Conservation (phyloP, 2,797 vertebrate genomes). For the Propithecus deckenii region DNA sequence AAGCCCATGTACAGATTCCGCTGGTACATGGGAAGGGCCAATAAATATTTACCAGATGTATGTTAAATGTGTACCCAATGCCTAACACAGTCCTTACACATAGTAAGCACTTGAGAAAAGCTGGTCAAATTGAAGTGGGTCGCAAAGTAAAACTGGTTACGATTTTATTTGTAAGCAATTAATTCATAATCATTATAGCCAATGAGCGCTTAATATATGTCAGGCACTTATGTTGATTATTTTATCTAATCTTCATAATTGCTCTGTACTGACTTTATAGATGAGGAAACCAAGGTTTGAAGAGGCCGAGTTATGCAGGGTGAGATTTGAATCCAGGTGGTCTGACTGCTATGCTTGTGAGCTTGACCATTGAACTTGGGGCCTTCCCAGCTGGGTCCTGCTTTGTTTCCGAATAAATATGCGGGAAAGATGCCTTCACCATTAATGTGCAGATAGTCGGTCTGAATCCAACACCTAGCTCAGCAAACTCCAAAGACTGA, state of each 20-base stretch:
- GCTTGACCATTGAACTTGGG: neutral
- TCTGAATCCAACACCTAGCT: neutral
- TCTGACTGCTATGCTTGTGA: too few relatives aligned
- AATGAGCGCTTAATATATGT: neutral
- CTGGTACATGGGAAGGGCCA: neutral
- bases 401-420: neutral
- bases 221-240: neutral
- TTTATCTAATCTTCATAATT: neutral
- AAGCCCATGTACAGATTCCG: neutral
- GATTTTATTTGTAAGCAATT: neutral
- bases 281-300: neutral
- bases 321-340: neutral
- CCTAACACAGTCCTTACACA: too few relatives aligned
- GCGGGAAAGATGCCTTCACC: neutral
- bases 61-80: neutral
- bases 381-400: neutral
- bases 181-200: neutral
- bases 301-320: neutral
- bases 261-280: neutral
- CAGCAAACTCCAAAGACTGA: neutral
- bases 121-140: neutral
- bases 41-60: neutral
- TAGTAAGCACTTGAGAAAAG: neutral
- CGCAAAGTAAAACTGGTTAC: neutral
- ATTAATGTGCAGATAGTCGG: accelerated